These are phyloP conservation scores for Halcyon chelicuti DNA, from an alignment of 2,797 vertebrate species.

Conservation along the genomic window DNA sequence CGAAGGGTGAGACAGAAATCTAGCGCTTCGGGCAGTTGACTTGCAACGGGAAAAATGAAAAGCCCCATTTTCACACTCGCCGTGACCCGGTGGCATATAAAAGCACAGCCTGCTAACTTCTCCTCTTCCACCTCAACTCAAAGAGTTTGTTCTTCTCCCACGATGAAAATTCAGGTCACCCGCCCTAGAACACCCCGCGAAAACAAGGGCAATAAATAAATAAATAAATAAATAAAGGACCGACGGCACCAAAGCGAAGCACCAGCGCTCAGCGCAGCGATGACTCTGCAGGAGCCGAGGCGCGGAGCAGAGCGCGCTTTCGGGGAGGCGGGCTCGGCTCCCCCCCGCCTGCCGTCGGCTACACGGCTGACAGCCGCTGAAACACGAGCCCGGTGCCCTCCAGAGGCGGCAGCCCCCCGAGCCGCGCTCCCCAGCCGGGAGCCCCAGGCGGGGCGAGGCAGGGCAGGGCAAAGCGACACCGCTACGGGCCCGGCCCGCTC, in stretches of 20 bases:
- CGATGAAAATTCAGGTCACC: background rate
- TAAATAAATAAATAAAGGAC: too few species aligned
- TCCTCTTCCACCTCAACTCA: background rate
- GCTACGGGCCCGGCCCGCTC: background rate
- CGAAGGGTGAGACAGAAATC: too few species aligned
- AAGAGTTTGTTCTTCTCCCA: background rate
- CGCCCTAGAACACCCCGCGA: background rate
- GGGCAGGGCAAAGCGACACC: background rate
- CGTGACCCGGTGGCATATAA: background rate
- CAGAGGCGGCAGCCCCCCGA: background rate
- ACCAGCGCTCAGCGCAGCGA: background rate
- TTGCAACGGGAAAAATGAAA: background rate
- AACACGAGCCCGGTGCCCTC: background rate
- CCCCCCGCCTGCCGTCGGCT: background rate
- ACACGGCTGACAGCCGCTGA: background rate
- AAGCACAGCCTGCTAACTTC: background rate
- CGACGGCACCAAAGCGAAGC: background rate
- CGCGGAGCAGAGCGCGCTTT: background rate
- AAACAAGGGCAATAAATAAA: rapidly evolving
- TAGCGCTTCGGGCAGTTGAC: background rate
- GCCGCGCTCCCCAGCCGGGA: background rate
- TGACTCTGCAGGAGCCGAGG: constrained; percentile 56
- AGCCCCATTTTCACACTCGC: background rate
- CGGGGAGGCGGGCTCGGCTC: background rate
- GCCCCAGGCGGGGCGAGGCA: too few species aligned